A percentile compares a stretch with the other conserved stretches of the same genome.
Evolutionary conservation across 2,888 invertebrate species (phyloP).

Genomic region (Melangyna quadrimaculata): DNA sequence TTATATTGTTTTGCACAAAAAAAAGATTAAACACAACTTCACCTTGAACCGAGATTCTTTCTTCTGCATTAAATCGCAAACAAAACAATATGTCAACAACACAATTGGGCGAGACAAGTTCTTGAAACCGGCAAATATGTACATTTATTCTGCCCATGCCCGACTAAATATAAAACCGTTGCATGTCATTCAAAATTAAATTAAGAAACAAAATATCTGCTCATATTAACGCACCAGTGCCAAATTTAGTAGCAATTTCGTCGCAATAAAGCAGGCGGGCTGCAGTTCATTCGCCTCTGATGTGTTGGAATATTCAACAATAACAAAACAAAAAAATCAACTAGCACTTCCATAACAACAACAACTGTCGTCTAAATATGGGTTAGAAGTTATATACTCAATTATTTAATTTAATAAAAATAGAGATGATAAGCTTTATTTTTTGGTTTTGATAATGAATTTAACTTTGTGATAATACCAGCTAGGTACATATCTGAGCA

Average conservation of each 20-base stretch:
- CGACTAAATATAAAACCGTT: background rate
- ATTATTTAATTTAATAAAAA: constrained; percentile 4
- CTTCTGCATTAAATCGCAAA: constrained; percentile 6
- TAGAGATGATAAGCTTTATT: background rate
- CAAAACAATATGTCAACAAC: background rate
- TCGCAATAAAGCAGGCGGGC: background rate
- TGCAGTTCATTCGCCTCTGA: constrained; percentile 49
- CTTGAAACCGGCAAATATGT: constrained; percentile 12
- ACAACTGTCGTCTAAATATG: background rate
- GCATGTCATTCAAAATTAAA: constrained; percentile 24
- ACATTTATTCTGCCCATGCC: background rate
- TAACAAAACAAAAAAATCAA: background rate
- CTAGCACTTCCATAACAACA: background rate
- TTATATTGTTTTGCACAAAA: background rate
- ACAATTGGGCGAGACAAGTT: background rate
- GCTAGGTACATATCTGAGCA: background rate
- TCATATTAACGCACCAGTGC: background rate
- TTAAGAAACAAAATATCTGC: constrained; percentile 11
- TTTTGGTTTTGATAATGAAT: background rate
- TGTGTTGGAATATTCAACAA: background rate
- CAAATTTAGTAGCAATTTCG: constrained; percentile 32
- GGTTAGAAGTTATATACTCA: background rate
- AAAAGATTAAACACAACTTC: background rate
- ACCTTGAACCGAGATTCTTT: constrained; percentile 49
- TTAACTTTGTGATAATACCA: background rate